Evolutionary conservation across 1,140 invertebrate genomes (phyloP).

Genomic region (Ceratosolen fusciceps): DNA sequence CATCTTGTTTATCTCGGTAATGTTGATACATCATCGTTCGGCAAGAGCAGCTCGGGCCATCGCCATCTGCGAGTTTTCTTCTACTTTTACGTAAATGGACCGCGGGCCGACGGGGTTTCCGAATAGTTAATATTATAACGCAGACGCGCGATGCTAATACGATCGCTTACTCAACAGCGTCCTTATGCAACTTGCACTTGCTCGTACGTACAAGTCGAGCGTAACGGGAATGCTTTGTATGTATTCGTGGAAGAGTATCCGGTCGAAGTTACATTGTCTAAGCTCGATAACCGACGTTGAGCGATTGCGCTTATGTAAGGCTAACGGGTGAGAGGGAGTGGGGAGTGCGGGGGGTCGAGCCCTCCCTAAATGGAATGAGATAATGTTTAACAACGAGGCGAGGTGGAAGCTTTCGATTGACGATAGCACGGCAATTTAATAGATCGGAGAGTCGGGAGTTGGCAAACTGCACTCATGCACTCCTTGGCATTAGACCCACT

Average conservation of each 20-base stretch:
- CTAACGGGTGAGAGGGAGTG: not conserved
- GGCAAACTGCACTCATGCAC: constrained; percentile 1
- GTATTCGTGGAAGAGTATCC: not conserved
- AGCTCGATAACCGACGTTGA: not conserved
- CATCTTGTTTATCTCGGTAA: no score
- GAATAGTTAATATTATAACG: no score
- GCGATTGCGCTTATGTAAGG: not conserved
- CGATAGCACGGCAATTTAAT: not conserved
- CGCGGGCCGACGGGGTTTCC: no score
- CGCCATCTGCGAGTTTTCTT: no score
- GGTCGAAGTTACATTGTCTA: not conserved
- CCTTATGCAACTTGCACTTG: no score
- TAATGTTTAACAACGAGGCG: not conserved
- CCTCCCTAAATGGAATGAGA: not conserved
- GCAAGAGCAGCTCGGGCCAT: no score
- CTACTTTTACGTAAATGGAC: no score
- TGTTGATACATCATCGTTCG: no score
- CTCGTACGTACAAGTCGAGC: no score
- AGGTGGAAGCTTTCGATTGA: constrained; percentile 4
- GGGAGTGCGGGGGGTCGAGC: not conserved
- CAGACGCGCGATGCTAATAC: no score
- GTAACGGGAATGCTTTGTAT: not conserved
- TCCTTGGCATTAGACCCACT: not conserved
- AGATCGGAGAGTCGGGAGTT: no score
- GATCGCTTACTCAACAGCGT: no score